Conservation (phyloP, 2,888 invertebrate genomes). For the Toxonevra muliebris region DNA sequence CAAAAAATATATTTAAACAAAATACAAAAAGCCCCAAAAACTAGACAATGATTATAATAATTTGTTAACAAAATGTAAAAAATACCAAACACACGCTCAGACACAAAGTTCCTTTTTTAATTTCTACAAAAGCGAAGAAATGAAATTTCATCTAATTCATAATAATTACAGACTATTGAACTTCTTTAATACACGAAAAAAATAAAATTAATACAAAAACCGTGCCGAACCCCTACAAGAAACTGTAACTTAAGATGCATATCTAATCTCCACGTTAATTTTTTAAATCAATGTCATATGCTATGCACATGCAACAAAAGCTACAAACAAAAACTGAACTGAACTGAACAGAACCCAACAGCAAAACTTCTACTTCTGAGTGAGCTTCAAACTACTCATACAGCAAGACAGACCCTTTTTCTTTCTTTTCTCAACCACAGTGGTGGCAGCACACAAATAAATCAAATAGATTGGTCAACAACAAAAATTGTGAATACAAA, state of each 20-base stretch:
- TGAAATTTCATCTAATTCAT: not conserved
- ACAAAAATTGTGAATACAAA: not conserved
- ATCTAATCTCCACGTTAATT: not conserved
- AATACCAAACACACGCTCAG: too few species aligned
- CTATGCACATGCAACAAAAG: not conserved
- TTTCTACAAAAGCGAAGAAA: not conserved
- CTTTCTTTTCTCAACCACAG: too few species aligned
- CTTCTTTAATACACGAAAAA: not conserved
- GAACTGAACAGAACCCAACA: too few species aligned
- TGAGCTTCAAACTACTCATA: too few species aligned
- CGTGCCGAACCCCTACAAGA: not conserved
- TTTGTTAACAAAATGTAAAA: not conserved
- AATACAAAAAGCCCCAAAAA: not conserved
- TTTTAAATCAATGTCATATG: not conserved
- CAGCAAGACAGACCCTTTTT: too few species aligned
- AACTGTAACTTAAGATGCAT: constrained; percentile 3
- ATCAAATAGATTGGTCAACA: constrained; percentile 6
- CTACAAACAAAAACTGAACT: too few species aligned
- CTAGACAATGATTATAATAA: constrained; percentile 3
- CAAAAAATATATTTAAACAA: too few species aligned
- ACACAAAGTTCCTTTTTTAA: too few species aligned
- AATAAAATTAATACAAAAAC: too few species aligned
- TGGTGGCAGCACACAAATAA: not conserved
- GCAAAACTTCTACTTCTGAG: too few species aligned
- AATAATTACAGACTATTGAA: not conserved